phyloP scores from a whole-genome alignment of 2,888 invertebrate species.

The Sepioteuthis lessoniana region DNA sequence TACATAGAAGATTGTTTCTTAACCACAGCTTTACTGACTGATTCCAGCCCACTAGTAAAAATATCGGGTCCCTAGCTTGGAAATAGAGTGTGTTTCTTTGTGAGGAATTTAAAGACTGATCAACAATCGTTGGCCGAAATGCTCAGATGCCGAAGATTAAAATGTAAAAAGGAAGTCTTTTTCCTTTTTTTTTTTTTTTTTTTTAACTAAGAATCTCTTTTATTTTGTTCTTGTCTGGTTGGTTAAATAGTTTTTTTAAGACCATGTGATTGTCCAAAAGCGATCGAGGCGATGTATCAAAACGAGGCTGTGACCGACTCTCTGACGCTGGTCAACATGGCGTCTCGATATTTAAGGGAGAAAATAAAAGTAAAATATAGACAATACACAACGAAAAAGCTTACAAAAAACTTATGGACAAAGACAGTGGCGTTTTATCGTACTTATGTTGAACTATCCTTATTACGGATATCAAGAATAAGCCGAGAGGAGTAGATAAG shows the following conservation, averaged over 20 bases:
- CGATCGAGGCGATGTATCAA: neutral
- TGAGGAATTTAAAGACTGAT: neutral
- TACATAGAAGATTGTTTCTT: too few relatives aligned
- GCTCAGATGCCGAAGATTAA: neutral
- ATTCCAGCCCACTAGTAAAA: too few relatives aligned
- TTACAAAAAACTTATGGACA: neutral
- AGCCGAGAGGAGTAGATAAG: neutral
- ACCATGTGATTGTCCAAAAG: neutral
- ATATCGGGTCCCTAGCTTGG: too few relatives aligned
- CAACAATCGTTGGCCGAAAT: neutral
- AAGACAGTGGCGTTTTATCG: constrained; percentile 4
- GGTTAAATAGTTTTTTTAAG: neutral
- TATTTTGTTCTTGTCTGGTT: neutral
- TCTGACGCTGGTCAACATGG: constrained; percentile 1
- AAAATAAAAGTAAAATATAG: neutral
- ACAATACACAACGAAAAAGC: neutral
- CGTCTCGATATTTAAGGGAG: neutral
- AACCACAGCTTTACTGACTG: too few relatives aligned
- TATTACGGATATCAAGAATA: constrained; percentile 21
- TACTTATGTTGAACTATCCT: constrained; percentile 18
- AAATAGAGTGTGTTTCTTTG: too few relatives aligned
- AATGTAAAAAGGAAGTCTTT: neutral
- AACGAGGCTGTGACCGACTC: constrained; percentile 33
- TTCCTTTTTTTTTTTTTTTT: too few relatives aligned
- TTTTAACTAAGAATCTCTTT: neutral